Conservation (phyloP, 37 sponge, comb jelly and placozoan species). For the Hexactinellida sp. region DNA sequence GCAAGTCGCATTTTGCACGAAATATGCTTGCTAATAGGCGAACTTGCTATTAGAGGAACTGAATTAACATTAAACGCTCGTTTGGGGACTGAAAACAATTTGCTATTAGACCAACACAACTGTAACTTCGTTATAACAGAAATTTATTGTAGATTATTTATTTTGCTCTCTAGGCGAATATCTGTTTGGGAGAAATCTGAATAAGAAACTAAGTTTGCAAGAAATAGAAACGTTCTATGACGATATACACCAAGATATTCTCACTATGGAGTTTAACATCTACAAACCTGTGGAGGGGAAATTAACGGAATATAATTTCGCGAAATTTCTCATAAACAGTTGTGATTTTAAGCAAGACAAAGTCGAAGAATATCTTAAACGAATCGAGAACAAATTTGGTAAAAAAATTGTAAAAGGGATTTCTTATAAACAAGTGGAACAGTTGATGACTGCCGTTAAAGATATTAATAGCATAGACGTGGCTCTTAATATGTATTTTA, state of each 20-base stretch:
- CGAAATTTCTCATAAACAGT: conserved; percentile 6
- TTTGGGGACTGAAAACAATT: no score
- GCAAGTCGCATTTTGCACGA: no score
- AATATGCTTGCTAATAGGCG: no score
- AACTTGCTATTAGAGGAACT: no score
- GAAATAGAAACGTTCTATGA: neutral
- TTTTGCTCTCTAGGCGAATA: conserved; percentile 7
- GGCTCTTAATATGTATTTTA: neutral
- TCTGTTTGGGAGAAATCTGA: neutral
- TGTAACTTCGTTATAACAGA: no score
- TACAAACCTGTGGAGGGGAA: neutral
- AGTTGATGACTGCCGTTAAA: neutral
- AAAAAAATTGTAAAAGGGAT: neutral
- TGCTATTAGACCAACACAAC: no score
- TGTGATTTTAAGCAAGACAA: conserved; percentile 11
- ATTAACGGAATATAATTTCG: neutral
- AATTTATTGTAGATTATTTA: no score
- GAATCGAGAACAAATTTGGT: neutral
- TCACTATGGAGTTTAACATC: neutral
- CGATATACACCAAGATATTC: neutral
- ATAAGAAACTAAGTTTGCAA: neutral
- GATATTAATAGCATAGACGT: neutral
- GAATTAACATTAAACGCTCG: no score
- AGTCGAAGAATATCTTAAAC: neutral
- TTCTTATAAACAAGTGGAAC: neutral